Base-by-base conservation (phyloP, 37 sponge, comb jelly and placozoan genomes). In the Eunapius fragilis region DNA sequence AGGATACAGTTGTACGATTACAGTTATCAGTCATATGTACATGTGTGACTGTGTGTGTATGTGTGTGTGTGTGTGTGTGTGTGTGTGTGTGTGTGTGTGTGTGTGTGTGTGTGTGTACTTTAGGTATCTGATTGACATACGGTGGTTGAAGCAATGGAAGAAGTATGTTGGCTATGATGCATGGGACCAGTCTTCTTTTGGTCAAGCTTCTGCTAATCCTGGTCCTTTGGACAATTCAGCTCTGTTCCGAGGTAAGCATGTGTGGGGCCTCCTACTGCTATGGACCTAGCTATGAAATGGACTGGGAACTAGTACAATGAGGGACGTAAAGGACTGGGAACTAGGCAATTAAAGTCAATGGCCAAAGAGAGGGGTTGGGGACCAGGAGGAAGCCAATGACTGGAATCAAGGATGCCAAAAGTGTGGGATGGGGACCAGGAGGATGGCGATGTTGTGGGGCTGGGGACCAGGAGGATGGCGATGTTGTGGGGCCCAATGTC, bases 81-180 rank as follows among this genome's bases (percentile, higher is more conserved):
- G 17, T 45, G 17, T 58, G 19, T 58, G 58, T 58, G 58, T 58
- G 58, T 58, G 58, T 58, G 58, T 58, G 58, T 58, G 58, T 58
- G 58, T 58, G 58, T 58, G 58, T 58, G 19, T 58, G 58, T 58
- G 58, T 58, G 58, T 58, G 25, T 70, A 5, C 35, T 32, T 58
- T 11, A 87, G 94, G 94, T 91, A 91, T 35, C 80, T 97, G 70
- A 81, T 94, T 32, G 93, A 94, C 68, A 84, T 90, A 34, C 75
- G 87, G 25, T 97, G 97, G 97, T 78, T 97, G 86, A 97, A 94
- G 82, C 91, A 92, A 79, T 97, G 97, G 97, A 97, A 97, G 93
- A 91, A 91, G 78, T 97, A 90, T 41, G 91, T 92, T 79, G 97
- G 97, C 25, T 97, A 84, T 80, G 97, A 97, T 69, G 10, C 67